Percentiles rank a stretch among this genome's conserved stretches.
Conservation (phyloP, 2,113 vertebrate genomes). For the Vicugna pacos region DNA sequence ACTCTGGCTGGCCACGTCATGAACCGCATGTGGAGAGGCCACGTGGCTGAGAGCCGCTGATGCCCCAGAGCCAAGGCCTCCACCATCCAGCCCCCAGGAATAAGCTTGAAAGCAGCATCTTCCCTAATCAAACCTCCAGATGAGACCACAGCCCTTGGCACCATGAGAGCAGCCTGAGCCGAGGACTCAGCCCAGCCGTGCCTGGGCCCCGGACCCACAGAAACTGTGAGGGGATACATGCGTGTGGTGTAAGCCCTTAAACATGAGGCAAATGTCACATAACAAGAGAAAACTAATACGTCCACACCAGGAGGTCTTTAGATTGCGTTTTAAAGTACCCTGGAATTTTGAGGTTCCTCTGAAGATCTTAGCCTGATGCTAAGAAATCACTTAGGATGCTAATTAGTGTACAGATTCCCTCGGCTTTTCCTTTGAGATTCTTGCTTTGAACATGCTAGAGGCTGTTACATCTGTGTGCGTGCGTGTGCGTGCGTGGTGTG, state of each 20-base stretch:
- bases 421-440: neutral
- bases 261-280: neutral
- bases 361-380: neutral
- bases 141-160: neutral
- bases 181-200: neutral
- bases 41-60: neutral
- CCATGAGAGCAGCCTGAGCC: neutral
- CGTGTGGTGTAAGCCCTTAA: neutral
- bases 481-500: accelerated
- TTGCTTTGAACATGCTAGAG: neutral
- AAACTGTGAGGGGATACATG: neutral
- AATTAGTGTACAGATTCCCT: neutral
- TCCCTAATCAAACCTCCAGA: neutral
- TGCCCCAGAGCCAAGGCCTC: no score
- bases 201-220: neutral
- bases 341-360: neutral
- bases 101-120: neutral
- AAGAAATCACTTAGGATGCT: neutral
- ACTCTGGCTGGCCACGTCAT: no score
- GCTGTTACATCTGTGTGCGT: neutral
- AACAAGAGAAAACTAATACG: neutral
- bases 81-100: neutral
- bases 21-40: neutral
- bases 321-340: neutral
- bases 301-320: neutral